phyloP scores from a whole-genome alignment of 1,140 invertebrate species.

The Anoplophora glabripennis region DNA sequence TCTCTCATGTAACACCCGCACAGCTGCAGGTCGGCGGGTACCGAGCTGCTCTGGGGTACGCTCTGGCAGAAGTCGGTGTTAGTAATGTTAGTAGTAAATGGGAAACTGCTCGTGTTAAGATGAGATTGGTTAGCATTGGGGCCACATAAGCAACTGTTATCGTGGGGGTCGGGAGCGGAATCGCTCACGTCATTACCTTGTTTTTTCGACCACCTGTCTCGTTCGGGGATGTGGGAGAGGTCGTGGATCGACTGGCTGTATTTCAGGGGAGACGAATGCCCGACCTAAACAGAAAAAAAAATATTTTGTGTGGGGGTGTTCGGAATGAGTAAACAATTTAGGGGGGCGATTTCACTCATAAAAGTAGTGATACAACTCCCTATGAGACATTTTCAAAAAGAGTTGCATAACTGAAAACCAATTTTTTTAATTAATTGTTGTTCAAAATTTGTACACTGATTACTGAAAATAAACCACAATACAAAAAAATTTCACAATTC shows the following conservation, averaged over 20 bases:
- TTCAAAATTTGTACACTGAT: no score
- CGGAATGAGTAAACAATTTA: no score
- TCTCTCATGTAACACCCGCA: slow-evolving; percentile 48
- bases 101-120: slow-evolving; percentile 17
- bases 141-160: slow-evolving; percentile 26
- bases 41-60: slow-evolving; percentile 28
- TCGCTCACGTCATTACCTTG: slow-evolving; percentile 40
- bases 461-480: no score
- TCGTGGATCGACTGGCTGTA: slow-evolving; percentile 80
- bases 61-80: slow-evolving; percentile 13
- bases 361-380: no score
- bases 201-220: slow-evolving; percentile 50
- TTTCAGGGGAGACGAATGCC: slow-evolving; percentile 71
- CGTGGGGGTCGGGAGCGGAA: background rate
- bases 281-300: slow-evolving; percentile 56
- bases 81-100: slow-evolving; percentile 29
- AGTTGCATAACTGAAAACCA: no score
- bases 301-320: no score
- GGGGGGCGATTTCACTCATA: no score
- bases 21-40: slow-evolving; percentile 41
- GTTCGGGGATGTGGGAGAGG: slow-evolving; percentile 60
- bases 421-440: no score
- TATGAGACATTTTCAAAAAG: no score
- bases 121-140: slow-evolving; percentile 14
- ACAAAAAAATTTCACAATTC: no score